Conservation (phyloP, 2,888 invertebrate genomes). For the Melipona beecheii region DNA sequence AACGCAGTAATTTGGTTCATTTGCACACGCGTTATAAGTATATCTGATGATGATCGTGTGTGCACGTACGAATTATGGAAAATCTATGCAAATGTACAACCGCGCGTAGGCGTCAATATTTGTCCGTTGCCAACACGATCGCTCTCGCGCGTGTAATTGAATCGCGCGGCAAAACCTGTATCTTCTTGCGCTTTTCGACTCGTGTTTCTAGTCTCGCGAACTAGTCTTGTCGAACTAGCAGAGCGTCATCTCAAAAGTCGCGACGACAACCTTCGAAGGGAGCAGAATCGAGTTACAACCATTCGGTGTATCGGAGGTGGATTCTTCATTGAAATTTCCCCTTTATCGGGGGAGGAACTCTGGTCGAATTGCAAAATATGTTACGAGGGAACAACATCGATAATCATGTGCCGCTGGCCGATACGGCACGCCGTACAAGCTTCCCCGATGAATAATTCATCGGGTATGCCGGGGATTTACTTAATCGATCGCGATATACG, state of each 20-base stretch:
- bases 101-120: neutral
- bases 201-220: too few species aligned
- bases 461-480: conserved; percentile 62
- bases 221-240: too few species aligned
- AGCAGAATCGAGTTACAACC: neutral
- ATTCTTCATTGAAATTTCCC: neutral
- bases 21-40: neutral
- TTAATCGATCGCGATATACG: conserved; percentile 62
- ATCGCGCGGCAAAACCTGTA: neutral
- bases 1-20: neutral
- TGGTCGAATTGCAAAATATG: conserved; percentile 38
- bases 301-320: neutral
- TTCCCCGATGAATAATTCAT: conserved; percentile 65
- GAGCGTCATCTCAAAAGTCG: too few species aligned
- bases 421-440: conserved; percentile 44
- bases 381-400: conserved; percentile 36
- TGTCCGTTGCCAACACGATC: neutral
- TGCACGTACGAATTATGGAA: neutral
- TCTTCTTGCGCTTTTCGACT: neutral
- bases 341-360: neutral
- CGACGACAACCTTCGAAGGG: too few species aligned
- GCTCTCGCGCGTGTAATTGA: neutral
- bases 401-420: conserved; percentile 32
- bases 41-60: too few species aligned
- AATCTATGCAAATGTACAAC: neutral